Conservation (phyloP, 2,797 vertebrate genomes). For the Podarcis lilfordi region DNA sequence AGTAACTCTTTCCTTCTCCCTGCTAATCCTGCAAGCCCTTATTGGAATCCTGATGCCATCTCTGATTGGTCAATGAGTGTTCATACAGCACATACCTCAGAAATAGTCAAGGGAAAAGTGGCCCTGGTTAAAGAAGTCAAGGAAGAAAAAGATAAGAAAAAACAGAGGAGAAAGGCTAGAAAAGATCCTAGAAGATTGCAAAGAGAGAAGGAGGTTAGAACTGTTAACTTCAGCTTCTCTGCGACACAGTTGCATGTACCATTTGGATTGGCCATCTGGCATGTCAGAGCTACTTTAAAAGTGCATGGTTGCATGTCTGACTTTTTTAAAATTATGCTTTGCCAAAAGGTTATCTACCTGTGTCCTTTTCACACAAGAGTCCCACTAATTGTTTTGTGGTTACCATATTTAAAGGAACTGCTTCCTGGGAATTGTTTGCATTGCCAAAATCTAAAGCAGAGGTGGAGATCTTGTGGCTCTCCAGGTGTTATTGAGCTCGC, state of each 20-base stretch:
- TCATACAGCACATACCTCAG: slow-evolving; percentile 76
- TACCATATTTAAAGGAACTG: neutral
- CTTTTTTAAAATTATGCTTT: slow-evolving; percentile 32
- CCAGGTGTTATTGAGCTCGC: neutral
- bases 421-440: neutral
- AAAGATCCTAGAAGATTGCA: slow-evolving; percentile 84
- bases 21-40: slow-evolving; percentile 67
- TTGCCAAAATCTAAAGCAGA: neutral
- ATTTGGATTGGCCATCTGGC: neutral
- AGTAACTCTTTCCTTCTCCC: slow-evolving; percentile 76
- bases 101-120: slow-evolving; percentile 74
- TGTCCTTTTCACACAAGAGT: neutral
- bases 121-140: slow-evolving; percentile 73
- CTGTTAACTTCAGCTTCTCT: slow-evolving; percentile 51
- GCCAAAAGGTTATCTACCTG: slow-evolving; percentile 15
- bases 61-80: slow-evolving; percentile 85
- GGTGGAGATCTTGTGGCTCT: neutral
- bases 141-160: slow-evolving; percentile 83
- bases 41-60: slow-evolving; percentile 75
- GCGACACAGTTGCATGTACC: slow-evolving; percentile 44
- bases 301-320: slow-evolving; percentile 59
- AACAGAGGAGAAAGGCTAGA: slow-evolving; percentile 84
- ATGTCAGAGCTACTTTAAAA: slow-evolving; percentile 14
- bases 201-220: slow-evolving; percentile 88
- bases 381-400: neutral